These are phyloP conservation scores for Antennarius striatus DNA, from an alignment of 2,113 vertebrate genomes.

Conservation along the genomic window DNA sequence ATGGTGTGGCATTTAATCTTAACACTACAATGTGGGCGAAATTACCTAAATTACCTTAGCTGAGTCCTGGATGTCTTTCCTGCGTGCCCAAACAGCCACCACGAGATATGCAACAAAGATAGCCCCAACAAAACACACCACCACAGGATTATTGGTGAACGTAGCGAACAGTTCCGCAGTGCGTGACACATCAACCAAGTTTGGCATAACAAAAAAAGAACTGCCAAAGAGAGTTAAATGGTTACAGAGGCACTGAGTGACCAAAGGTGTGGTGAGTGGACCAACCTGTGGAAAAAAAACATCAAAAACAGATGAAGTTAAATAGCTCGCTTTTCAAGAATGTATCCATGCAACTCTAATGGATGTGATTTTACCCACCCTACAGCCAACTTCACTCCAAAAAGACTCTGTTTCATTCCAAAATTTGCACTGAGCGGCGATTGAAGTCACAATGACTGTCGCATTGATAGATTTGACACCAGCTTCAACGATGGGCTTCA, in stretches of 20 bases:
- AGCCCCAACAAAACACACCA: conserved; percentile 89
- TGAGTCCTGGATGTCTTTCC: conserved; percentile 89
- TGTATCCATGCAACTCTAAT: background rate
- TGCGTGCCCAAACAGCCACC: conserved; percentile 87
- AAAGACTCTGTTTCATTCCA: conserved; percentile 84
- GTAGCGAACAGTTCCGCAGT: conserved; percentile 88
- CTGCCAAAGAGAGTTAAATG: conserved; percentile 95
- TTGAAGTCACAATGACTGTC: conserved; percentile 81
- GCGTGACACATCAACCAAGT: conserved; percentile 84
- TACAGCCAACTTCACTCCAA: conserved; percentile 89
- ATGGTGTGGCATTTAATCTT: background rate
- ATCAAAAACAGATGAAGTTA: background rate
- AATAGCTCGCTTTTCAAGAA: background rate
- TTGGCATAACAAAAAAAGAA: conserved; percentile 91
- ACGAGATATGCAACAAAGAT: conserved; percentile 86
- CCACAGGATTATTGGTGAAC: conserved; percentile 89
- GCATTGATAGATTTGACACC: conserved; percentile 74
- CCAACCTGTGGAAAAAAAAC: conserved; percentile 83
- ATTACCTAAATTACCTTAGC: conserved; percentile 82
- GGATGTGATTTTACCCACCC: conserved; percentile 73
- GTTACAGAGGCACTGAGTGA: conserved; percentile 91
- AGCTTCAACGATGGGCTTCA: conserved; percentile 78
- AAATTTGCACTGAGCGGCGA: conserved; percentile 89
- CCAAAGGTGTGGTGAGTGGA: conserved; percentile 78
- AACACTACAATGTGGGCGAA: background rate